A percentile compares a stretch with the other conserved stretches of the same genome.
phyloP scores from a whole-genome alignment of 2,888 invertebrate species.

The Trichogramma dendrolimi region DNA sequence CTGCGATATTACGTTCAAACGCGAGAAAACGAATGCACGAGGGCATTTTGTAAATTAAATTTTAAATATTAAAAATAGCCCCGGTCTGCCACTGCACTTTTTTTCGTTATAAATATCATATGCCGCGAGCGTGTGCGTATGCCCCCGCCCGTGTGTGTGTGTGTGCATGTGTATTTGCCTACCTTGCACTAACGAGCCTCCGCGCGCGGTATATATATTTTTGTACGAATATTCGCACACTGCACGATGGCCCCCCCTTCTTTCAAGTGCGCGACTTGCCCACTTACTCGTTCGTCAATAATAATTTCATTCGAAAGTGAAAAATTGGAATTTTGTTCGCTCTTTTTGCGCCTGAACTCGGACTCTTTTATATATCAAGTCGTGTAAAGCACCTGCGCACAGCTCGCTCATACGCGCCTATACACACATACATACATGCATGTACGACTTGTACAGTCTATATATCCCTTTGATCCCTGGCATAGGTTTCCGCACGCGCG shows the following conservation, averaged over 20 bases:
- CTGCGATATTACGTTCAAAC: conserved; percentile 23
- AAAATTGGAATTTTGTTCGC: conserved; percentile 43
- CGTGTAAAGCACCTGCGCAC: too few relatives aligned
- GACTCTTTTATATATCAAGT: background rate
- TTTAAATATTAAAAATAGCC: conserved; percentile 53
- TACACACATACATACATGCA: too few relatives aligned
- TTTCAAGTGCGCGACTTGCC: conserved; percentile 25
- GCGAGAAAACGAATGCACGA: too few relatives aligned
- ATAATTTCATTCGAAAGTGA: conserved; percentile 51
- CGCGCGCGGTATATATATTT: conserved; percentile 12
- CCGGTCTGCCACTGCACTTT: conserved; percentile 31
- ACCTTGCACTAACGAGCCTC: conserved; percentile 33
- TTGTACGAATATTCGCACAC: conserved; percentile 21
- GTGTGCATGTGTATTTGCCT: too few relatives aligned
- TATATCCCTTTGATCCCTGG: too few relatives aligned
- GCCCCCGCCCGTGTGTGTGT: too few relatives aligned
- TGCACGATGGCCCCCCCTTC: conserved; percentile 22
- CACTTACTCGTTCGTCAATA: conserved; percentile 51
- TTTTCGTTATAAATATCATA: conserved; percentile 13
- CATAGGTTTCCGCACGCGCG: too few relatives aligned
- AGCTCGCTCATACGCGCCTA: too few relatives aligned
- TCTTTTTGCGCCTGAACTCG: conserved; percentile 1
- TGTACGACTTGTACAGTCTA: too few relatives aligned
- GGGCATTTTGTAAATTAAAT: conserved; percentile 53
- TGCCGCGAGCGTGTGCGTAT: too few relatives aligned